Evolutionary conservation across 2,797 vertebrate genomes (phyloP), one percentile per base, ranked within the genome.

Genomic region (Vultur gryphus): DNA sequence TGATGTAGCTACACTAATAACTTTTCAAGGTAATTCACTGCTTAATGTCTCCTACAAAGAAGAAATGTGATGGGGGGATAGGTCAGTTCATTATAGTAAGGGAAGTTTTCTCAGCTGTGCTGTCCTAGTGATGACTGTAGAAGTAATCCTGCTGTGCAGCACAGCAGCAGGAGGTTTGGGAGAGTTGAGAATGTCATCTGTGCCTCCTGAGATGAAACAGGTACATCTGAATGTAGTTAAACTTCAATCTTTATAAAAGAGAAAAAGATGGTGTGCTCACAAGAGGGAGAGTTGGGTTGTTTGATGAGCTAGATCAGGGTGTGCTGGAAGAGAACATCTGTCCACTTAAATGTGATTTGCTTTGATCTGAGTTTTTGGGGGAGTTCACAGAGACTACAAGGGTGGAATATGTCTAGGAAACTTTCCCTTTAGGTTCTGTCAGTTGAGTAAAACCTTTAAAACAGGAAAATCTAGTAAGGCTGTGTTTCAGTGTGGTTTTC

Each of bases 121-220:
- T 92, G 44, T 58, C 71, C 66, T 33, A 7, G 35, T 17, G 39
- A 25, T 62, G 78, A 14, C 31, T 84, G 23, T 18, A 51, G n/a
- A n/a, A 62, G 52, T 18, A 43, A 77, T 72, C 70, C 51, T 0
- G 17, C 87, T 69, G 66, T 24, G 84, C 65, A 69, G 35, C 39
- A 14, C 44, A 48, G 81, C 80, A 58, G 59, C 70, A 29, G 87
- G 75, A 84, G 52, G 28, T 54, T 57, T 77, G 65, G 58, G 55
- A 79, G 85, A 51, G 88, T 21, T 85, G 71, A 54, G 70, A 35
- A 61, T 86, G 80, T 73, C 91, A 75, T 16, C 62, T 48, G n/a
- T 69, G 39, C 81, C 77, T 93, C 81, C 85, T 65, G 71, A 91
- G 85, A 61, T 83, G 62, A 79, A 89, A 78, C 76, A 79, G 85